Evolutionary conservation across 2,113 vertebrate species (phyloP).

Genomic region (Litocranius walleri): DNA sequence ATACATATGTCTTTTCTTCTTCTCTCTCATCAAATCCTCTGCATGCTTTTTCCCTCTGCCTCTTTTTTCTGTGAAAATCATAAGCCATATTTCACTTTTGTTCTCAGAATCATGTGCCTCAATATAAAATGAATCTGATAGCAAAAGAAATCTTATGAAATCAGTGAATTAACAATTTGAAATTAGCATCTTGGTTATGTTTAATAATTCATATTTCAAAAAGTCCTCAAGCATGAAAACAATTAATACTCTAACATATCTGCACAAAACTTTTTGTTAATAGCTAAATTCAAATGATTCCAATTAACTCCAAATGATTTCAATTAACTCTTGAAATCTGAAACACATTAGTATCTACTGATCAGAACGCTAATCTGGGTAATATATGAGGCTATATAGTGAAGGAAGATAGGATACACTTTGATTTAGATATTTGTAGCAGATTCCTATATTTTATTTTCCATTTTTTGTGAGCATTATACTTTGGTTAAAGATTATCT

Average conservation of each 20-base stretch:
- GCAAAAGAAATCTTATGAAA: not conserved
- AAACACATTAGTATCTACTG: not conserved
- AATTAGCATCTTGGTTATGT: not conserved
- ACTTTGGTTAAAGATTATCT: not conserved
- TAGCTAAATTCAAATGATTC: not conserved
- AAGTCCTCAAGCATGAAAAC: not conserved
- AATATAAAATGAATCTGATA: not conserved
- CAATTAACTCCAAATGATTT: not conserved
- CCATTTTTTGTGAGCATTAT: not conserved
- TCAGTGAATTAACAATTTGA: not conserved
- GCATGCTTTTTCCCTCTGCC: not conserved
- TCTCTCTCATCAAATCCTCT: not conserved
- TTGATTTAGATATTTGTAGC: not conserved
- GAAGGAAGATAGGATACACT: not conserved
- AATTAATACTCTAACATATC: not conserved
- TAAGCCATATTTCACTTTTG: not conserved
- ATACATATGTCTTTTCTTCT: not conserved
- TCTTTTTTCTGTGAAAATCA: not conserved
- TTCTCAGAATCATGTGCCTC: not conserved
- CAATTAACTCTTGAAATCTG: not conserved
- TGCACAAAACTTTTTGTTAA: not conserved
- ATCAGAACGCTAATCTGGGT: not conserved
- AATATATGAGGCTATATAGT: not conserved
- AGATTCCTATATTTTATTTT: not conserved
- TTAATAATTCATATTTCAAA: not conserved